These are phyloP conservation scores for Sminthopsis crassicaudata DNA, from an alignment of 2,113 vertebrate species.

Conservation along the genomic window DNA sequence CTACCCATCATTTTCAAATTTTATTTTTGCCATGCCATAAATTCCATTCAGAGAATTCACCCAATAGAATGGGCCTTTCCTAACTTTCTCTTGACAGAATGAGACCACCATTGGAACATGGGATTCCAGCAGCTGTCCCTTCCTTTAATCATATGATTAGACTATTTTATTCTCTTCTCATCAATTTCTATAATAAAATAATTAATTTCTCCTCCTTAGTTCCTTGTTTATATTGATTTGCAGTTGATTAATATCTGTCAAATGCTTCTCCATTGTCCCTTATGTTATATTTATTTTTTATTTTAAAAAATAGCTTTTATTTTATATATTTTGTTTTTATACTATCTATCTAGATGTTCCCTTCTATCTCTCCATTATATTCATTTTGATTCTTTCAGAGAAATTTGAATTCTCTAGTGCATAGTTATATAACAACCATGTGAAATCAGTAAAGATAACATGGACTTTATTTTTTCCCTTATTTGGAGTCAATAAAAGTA, in stretches of 20 bases:
- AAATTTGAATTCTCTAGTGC: not conserved
- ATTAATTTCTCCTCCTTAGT: not conserved
- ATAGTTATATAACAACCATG: not conserved
- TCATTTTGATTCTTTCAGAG: not conserved
- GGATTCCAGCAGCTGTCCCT: not conserved
- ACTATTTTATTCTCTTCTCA: not conserved
- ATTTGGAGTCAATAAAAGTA: not conserved
- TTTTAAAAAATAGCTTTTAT: not conserved
- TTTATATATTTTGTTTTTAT: not conserved
- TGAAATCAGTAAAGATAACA: not conserved
- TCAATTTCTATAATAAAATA: not conserved
- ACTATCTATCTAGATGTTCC: not conserved
- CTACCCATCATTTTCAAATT: not conserved
- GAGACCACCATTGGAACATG: not conserved
- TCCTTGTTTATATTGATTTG: not conserved
- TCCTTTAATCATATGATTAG: not conserved
- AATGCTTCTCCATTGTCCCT: not conserved
- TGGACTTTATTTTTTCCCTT: not conserved
- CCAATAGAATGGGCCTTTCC: not conserved
- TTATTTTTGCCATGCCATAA: not conserved
- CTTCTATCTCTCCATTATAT: not conserved
- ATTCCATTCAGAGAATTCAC: not conserved
- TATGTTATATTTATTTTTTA: not conserved
- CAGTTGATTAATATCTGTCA: not conserved
- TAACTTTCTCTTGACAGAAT: not conserved